These are phyloP conservation scores for Acrobasis consociella DNA, from an alignment of 2,888 invertebrate genomes.

Conservation along the genomic window DNA sequence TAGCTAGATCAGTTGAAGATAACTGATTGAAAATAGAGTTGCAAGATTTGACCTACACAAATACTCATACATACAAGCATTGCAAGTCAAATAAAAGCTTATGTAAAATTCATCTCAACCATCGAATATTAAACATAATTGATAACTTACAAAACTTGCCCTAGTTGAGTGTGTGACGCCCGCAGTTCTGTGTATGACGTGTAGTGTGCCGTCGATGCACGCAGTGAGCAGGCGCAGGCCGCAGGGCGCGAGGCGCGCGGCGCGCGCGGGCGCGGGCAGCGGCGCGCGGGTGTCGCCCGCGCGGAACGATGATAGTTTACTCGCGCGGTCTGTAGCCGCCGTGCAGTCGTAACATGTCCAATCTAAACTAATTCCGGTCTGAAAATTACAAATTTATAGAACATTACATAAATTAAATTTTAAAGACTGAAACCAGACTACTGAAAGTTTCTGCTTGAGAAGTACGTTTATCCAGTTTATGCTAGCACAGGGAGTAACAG, in stretches of 20 bases:
- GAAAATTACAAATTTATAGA: slow-evolving; percentile 7
- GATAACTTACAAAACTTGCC: slow-evolving; percentile 89
- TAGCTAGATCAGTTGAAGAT: too few species aligned
- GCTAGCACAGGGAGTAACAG: too few species aligned
- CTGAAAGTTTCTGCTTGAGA: too few species aligned
- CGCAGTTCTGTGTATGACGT: slow-evolving; percentile 88
- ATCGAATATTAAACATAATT: too few species aligned
- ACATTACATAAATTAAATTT: too few species aligned
- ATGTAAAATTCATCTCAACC: too few species aligned
- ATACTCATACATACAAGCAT: too few species aligned
- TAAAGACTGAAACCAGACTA: too few species aligned
- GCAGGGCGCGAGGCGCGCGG: slow-evolving; percentile 71
- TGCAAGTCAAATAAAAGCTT: too few species aligned
- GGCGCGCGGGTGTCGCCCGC: slow-evolving; percentile 83
- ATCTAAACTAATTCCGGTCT: slow-evolving; percentile 77
- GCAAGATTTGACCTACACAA: too few species aligned
- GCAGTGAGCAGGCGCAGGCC: slow-evolving; percentile 90
- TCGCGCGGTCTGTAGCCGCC: slow-evolving; percentile 69
- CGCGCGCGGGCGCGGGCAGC: slow-evolving; percentile 76
- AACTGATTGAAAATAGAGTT: too few species aligned
- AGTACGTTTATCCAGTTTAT: too few species aligned
- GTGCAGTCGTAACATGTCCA: slow-evolving; percentile 87
- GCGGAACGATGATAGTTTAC: slow-evolving; percentile 66
- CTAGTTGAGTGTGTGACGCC: slow-evolving; percentile 89
- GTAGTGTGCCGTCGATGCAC: slow-evolving; percentile 93